phyloP scores from a whole-genome alignment of 2,888 invertebrate species.

The Thereva nobilitata region DNA sequence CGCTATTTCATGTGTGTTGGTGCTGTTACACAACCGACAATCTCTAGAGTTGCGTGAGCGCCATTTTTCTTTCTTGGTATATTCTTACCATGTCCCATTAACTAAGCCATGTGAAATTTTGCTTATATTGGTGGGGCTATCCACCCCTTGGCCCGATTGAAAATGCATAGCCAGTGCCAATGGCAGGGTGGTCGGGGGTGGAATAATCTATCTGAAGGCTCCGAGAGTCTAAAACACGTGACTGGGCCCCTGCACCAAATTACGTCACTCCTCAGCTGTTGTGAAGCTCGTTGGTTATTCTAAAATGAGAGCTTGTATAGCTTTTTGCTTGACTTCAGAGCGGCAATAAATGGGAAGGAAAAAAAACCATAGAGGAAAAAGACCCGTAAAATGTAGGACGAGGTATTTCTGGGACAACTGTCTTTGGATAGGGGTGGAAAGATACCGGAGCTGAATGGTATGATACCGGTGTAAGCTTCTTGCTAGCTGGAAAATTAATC shows the following conservation, averaged over 20 bases:
- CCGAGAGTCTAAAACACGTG: conserved; percentile 43
- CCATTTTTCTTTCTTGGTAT: background rate
- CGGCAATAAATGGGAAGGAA: too few species aligned
- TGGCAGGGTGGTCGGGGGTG: conserved; percentile 7
- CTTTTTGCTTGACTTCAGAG: too few species aligned
- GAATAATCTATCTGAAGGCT: conserved; percentile 24
- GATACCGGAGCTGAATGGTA: too few species aligned
- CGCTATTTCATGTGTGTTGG: background rate
- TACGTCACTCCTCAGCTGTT: conserved; percentile 59
- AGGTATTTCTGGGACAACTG: too few species aligned
- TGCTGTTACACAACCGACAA: conserved; percentile 24
- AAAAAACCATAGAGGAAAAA: too few species aligned
- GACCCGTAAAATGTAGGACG: too few species aligned
- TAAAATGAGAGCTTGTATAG: too few species aligned
- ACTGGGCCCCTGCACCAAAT: conserved; percentile 49
- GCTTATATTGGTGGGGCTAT: background rate
- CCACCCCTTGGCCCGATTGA: conserved; percentile 27
- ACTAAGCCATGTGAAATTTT: background rate
- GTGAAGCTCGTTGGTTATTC: too few species aligned
- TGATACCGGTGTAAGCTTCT: too few species aligned
- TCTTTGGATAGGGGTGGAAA: too few species aligned
- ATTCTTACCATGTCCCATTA: background rate
- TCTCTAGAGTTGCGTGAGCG: background rate
- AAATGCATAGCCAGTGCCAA: conserved; percentile 21
- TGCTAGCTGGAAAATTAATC: too few species aligned